Conservation (phyloP, 2,888 invertebrate genomes). For the Agrypnus murinus region DNA sequence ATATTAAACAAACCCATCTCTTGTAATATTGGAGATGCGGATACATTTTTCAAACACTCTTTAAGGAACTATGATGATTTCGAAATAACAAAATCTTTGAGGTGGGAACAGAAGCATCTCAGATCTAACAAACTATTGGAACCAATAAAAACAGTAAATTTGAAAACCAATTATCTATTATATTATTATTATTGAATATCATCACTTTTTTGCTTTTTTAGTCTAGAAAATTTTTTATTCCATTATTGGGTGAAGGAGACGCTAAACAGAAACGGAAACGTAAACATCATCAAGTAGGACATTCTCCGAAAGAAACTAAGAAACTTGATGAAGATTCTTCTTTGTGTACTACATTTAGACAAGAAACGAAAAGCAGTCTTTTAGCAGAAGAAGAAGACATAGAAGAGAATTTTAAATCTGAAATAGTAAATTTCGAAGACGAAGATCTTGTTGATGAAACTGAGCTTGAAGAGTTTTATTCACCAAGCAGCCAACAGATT, state of each 20-base stretch:
- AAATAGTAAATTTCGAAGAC: constrained; percentile 38
- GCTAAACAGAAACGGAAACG: not conserved
- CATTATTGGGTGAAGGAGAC: constrained; percentile 23
- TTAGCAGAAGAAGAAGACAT: constrained; percentile 40
- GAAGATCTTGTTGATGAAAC: constrained; percentile 48
- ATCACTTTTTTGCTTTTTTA: no score
- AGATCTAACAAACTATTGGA: constrained; percentile 21
- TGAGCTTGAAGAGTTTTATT: constrained; percentile 59
- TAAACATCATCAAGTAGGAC: not conserved
- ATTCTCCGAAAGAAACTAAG: not conserved
- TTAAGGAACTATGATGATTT: constrained; percentile 65
- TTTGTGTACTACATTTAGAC: not conserved
- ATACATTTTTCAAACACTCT: constrained; percentile 64
- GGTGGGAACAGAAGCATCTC: constrained; percentile 23
- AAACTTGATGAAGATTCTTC: not conserved
- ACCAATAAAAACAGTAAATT: constrained; percentile 28
- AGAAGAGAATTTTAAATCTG: not conserved
- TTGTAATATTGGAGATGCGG: constrained; percentile 64
- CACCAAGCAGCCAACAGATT: constrained; percentile 55
- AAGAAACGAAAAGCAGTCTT: constrained; percentile 28
- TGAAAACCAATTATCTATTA: no score
- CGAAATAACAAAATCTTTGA: constrained; percentile 56
- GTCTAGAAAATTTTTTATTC: no score
- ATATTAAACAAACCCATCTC: constrained; percentile 53
- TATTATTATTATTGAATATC: no score